A percentile compares a stretch with the other conserved stretches of the same genome.
These are phyloP conservation scores for Nicator chloris DNA, from an alignment of 2,113 vertebrate genomes.

Conservation along the genomic window DNA sequence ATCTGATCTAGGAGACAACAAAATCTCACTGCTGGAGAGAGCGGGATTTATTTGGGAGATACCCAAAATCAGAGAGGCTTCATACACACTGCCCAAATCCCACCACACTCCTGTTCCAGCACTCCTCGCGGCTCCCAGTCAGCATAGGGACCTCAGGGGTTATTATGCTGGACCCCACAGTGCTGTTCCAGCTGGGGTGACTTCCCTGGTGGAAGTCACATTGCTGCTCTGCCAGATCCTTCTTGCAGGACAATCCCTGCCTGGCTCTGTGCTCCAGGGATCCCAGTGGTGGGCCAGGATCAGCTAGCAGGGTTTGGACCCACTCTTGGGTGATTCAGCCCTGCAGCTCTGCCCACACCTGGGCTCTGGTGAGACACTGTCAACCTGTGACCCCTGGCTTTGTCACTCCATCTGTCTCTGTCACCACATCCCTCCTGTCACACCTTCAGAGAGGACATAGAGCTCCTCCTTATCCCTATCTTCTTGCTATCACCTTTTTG, in stretches of 20 bases:
- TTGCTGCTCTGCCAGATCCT: not conserved
- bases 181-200: not conserved
- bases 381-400: not conserved
- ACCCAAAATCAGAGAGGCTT: not conserved
- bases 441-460: no score
- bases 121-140: accelerated
- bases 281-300: not conserved
- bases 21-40: not conserved
- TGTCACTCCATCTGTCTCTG: not conserved
- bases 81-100: not conserved
- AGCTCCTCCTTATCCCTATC: not conserved
- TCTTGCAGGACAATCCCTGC: not conserved
- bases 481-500: not conserved
- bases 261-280: not conserved
- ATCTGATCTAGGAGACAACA: not conserved
- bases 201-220: not conserved
- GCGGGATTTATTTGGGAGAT: no score
- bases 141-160: not conserved
- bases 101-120: not conserved
- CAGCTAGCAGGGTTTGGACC: not conserved
- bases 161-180: not conserved
- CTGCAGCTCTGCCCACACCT: not conserved
- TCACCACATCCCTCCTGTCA: not conserved
- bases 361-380: not conserved
- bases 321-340: not conserved